Base-by-base conservation (phyloP, 1,140 invertebrate genomes). In the Prorops nasuta region DNA sequence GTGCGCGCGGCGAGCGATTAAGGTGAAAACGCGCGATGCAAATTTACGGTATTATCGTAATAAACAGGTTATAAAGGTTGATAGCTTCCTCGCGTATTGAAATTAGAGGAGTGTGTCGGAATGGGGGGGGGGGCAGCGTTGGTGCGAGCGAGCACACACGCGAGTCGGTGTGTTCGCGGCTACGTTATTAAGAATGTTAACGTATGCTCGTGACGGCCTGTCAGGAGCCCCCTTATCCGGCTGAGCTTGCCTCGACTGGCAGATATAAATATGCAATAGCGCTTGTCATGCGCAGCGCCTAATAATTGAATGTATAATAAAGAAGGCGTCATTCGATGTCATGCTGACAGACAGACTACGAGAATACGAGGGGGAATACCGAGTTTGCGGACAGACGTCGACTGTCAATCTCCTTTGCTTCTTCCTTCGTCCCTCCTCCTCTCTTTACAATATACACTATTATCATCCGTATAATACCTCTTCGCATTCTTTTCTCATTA, bases 281-380 rank as follows among this genome's bases (percentile, higher is more conserved):
- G 61, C 67, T 72, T 75, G 72, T 74, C 72, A 72, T 66, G 66
- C 62, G 65, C 72, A 75, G 71, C 65, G 64, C 65, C 71, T 74
- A 75, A 75, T 75, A 75, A 75, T 75, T 75, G 72, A 75, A 75
- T 75, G 71, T 75, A 75, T 74, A 74, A 75, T 75, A 75, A 74
- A 75, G 71, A 75, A 70, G 72, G 72, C 67, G 72, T 72, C 67
- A 67, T 60, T 56, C 61, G 58, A 47, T 63, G 71, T 71, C 69
- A 73, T 56, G 64, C 60, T 71, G 69, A 66, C 63, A 72, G 68
- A 67, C 63, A 67, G 61, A 53, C 54, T 56, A 63, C 62, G 35
- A 39, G 41, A 44, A n/a, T 35, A 35, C 32, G 19, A 24, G 16
- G 16, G 7, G 17, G 24, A 38, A 35, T 21, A 47, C 36, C 36